Base-by-base conservation (phyloP, 1,140 invertebrate genomes). In the Musca vetustissima region DNA sequence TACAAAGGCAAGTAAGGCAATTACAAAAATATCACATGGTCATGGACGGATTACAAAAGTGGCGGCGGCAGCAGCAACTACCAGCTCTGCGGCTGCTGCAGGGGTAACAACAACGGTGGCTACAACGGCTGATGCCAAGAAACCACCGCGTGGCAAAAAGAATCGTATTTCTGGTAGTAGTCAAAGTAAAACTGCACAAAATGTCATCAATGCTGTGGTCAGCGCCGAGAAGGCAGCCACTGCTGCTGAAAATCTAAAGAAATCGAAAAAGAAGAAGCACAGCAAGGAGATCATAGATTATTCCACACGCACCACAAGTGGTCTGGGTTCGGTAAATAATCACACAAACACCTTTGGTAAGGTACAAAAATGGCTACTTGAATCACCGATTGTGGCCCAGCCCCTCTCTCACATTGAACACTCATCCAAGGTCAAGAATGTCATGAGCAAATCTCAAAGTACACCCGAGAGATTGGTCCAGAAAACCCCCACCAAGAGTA, bases 361-460 rank as follows among this genome's bases (percentile, higher is more conserved):
- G 83, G 92, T 94, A 6, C 89, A 92, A 68, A 92, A 91, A 69
- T 93, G 92, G 92, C 80, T 94, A n/a, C 75, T 93, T 48, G 91
- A 90, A 50, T 92, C 91, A 0, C 91, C 86, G 0, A 82, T 81
- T 66, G 80, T 81, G 17, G 74, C 79, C 1, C 78, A 80, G 22
- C 79, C 81, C 0, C 28, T 82, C 14, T 76, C 87, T 86, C 32
- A 93, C 90, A 83, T 92, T 87, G 71, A 93, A 91, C 80, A 81
- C 52, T 76, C 74, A 43, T 79, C 79, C 0, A 74, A 79, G 25
- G 77, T 79, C 13, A 74, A 74, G 47, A 81, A 77, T 50, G 79
- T 80, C 13, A 82, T 82, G 70, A 79, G 73, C 55, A 83, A 82
- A 55, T 80, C 78, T 22, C 79, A 80, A 61, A 83, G 78, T 9